Percentiles rank a stretch among this genome's conserved stretches.
Evolutionary conservation across 2,113 vertebrate genomes (phyloP).

Genomic region (Haplochromis vanheusdeni): DNA sequence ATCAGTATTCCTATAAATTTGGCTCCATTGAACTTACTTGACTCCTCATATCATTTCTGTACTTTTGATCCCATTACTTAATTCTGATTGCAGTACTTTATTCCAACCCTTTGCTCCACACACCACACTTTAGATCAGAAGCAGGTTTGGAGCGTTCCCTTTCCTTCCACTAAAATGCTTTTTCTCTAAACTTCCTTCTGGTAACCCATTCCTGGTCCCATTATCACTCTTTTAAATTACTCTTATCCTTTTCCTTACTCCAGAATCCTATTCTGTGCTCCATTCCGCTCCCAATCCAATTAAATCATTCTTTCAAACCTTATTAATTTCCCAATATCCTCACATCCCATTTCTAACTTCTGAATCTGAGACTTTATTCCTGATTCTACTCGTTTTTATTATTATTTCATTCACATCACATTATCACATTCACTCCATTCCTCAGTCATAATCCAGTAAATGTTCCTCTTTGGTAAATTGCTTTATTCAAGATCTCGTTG

Average conservation of each 20-base stretch:
- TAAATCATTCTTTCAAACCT: accelerated
- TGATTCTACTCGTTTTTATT: not conserved
- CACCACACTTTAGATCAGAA: accelerated
- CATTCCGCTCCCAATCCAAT: accelerated
- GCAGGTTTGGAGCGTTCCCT: accelerated
- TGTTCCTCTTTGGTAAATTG: not conserved
- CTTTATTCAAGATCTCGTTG: not conserved
- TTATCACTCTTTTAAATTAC: not conserved
- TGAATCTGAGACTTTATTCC: not conserved
- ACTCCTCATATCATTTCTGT: not conserved
- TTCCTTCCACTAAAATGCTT: accelerated
- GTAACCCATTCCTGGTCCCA: not conserved
- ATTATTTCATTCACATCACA: not conserved
- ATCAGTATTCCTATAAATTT: not conserved
- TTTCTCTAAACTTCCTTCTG: not conserved
- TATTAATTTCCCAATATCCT: not conserved
- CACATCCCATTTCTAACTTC: not conserved
- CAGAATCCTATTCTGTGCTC: not conserved
- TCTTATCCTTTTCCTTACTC: not conserved
- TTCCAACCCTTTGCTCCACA: not conserved
- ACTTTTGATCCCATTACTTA: not conserved
- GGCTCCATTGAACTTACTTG: accelerated
- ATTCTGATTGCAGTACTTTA: not conserved
- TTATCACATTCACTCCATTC: not conserved
- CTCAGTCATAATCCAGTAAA: not conserved